Percentiles rank a stretch among this genome's conserved stretches.
Evolutionary conservation across 30 jellyfish, hydroid and myxozoan genomes (phyloP).

Genomic region (Aurelia sp.): DNA sequence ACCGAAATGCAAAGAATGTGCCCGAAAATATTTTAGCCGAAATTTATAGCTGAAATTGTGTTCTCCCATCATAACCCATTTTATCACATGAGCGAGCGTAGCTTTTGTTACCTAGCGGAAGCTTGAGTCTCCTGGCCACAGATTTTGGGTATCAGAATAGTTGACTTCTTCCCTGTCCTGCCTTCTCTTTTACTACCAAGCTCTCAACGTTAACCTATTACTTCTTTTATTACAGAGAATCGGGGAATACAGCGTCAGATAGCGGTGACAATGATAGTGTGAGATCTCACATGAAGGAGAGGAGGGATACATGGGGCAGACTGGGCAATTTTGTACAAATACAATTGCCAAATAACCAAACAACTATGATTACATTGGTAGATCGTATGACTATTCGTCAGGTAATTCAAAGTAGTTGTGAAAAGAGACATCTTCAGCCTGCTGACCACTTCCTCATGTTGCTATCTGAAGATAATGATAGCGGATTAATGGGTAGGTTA

Average conservation of each 20-base stretch:
- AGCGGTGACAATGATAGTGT: slow-evolving; percentile 82
- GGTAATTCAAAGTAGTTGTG: slow-evolving; percentile 69
- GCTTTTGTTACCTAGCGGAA: too few relatives aligned
- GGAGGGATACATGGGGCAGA: slow-evolving; percentile 47
- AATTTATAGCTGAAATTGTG: too few relatives aligned
- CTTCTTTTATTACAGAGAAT: slow-evolving; percentile 3
- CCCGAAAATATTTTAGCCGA: too few relatives aligned
- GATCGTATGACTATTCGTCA: slow-evolving; percentile 69
- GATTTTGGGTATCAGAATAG: too few relatives aligned
- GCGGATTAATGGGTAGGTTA: slow-evolving; percentile 68
- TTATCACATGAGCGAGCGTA: too few relatives aligned
- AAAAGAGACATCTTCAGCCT: slow-evolving; percentile 66
- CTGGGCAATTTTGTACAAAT: slow-evolving; percentile 72
- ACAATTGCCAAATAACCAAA: slow-evolving; percentile 78
- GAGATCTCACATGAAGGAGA: slow-evolving; percentile 40
- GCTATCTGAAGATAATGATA: slow-evolving; percentile 79
- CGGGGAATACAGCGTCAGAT: slow-evolving; percentile 44
- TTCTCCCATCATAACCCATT: too few relatives aligned
- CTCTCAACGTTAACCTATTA: too few relatives aligned
- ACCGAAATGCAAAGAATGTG: too few relatives aligned
- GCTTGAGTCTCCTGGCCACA: too few relatives aligned
- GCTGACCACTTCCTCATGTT: slow-evolving; percentile 81
- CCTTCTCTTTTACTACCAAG: too few relatives aligned
- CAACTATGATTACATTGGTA: slow-evolving; percentile 71
- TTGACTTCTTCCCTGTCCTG: too few relatives aligned